phyloP scores from a whole-genome alignment of 2,113 vertebrate species.

The Phycodurus eques region DNA sequence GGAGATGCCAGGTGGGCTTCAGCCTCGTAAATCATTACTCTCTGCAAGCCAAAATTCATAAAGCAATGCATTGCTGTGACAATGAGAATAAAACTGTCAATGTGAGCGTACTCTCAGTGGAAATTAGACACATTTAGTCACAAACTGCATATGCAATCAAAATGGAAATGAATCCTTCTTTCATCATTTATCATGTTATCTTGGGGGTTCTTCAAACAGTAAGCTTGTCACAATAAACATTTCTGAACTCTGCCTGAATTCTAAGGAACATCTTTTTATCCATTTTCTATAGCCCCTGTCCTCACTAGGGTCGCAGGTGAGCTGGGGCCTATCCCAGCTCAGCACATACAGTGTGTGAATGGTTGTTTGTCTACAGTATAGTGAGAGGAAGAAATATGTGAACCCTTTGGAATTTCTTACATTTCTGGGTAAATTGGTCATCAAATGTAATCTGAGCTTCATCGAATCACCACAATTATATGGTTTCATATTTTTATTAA shows the following conservation, averaged over 20 bases:
- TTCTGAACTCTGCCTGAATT: slow-evolving; percentile 4
- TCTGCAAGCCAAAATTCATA: slow-evolving; percentile 25
- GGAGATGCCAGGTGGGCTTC: slow-evolving; percentile 46
- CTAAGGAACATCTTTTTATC: neutral
- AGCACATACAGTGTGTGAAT: too few relatives aligned
- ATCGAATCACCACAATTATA: too few relatives aligned
- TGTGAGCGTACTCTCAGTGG: slow-evolving; percentile 23
- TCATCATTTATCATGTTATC: slow-evolving; percentile 8
- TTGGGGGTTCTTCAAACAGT: slow-evolving; percentile 19
- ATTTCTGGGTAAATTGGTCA: too few relatives aligned
- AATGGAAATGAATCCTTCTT: slow-evolving; percentile 22
- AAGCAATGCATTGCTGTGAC: slow-evolving; percentile 19
- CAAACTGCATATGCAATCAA: slow-evolving; percentile 24
- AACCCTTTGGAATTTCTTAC: too few relatives aligned
- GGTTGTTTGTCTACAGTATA: too few relatives aligned
- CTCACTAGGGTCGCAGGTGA: too few relatives aligned
- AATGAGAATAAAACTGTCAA: slow-evolving; percentile 42
- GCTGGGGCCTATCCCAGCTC: too few relatives aligned
- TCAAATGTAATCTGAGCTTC: too few relatives aligned
- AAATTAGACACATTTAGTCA: slow-evolving; percentile 26
- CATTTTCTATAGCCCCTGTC: neutral
- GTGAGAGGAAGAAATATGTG: too few relatives aligned
- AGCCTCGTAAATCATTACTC: slow-evolving; percentile 21
- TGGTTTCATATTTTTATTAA: too few relatives aligned
- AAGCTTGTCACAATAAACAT: slow-evolving; percentile 19